These are phyloP conservation scores for Hanleya hanleyi DNA, from an alignment of 2,888 invertebrate genomes.

Conservation along the genomic window DNA sequence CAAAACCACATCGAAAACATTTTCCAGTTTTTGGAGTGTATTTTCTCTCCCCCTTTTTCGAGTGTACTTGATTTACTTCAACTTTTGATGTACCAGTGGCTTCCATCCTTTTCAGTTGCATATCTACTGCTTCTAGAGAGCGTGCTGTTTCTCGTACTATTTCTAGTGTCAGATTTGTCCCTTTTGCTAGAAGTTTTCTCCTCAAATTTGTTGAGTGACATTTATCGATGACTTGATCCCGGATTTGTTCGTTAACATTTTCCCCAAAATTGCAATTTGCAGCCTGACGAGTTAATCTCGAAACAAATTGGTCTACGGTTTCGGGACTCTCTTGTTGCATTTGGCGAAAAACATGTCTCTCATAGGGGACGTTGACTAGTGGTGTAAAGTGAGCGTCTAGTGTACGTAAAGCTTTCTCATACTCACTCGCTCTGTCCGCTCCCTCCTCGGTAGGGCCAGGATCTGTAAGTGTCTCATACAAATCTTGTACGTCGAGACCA, in stretches of 20 bases:
- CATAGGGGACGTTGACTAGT: slow-evolving; percentile 6
- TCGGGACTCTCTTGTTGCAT: neutral
- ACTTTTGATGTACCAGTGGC: too few relatives aligned
- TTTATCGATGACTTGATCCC: slow-evolving; percentile 4
- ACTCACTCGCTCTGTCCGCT: neutral
- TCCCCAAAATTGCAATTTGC: neutral
- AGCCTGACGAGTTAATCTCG: neutral
- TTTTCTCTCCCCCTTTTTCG: neutral
- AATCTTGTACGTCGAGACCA: slow-evolving; percentile 13
- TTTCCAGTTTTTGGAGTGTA: neutral
- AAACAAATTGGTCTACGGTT: slow-evolving; percentile 9
- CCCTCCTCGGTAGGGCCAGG: neutral
- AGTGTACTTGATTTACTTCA: neutral
- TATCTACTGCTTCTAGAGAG: neutral
- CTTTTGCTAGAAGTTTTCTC: too few relatives aligned
- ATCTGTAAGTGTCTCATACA: slow-evolving; percentile 12
- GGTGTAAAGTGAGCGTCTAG: neutral
- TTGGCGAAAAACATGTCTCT: slow-evolving; percentile 13
- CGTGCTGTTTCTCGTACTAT: neutral
- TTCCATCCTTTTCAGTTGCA: neutral
- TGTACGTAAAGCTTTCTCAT: neutral
- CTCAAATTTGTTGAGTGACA: neutral
- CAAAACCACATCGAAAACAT: slow-evolving; percentile 1
- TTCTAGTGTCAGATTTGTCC: neutral
- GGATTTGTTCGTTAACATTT: neutral